Evolutionary conservation across 2,888 invertebrate genomes (phyloP), one percentile per base, ranked within the genome.

Genomic region (Anaspis maculata): DNA sequence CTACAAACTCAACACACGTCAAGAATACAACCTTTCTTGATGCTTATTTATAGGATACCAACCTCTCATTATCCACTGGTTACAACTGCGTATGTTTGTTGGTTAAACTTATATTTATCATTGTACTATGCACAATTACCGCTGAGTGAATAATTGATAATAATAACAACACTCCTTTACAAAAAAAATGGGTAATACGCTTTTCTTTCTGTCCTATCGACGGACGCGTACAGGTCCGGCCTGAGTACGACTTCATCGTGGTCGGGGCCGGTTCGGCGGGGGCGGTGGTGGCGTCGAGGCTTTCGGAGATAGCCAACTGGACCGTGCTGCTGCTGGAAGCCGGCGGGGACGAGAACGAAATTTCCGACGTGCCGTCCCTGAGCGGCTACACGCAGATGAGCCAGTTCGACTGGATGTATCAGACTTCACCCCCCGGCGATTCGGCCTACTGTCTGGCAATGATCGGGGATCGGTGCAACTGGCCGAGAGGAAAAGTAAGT

Each of bases 371-470:
- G 33, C 91, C 90, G 2, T 79, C 87, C 0, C 64, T 91, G 39
- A 84, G 86, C 13, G 86, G 83, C 9, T 91, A 88, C 62, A 75
- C 81, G 13, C 90, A 91, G 59, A 74, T 88, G 38, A 82, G 87
- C 13, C 83, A 88, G 16, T 73, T 90, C 61, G 91, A 92, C 67
- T 92, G 92, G 92, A 83, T 90, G 67, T 92, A 83, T 64, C 84
- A 88, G 64, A 91, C 90, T 2, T 80, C 85, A 3, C 84, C 87
- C 0, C 80, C 82, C 1, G 69, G 73, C 19, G 77, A 80, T 45
- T 78, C 82, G 27, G 76, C 80, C n/a, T 88, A 87, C 62, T 90
- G 90, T 54, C 74, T 85, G 41, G 89, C 85, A 4, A 88, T 90
- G 88, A 77, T 80, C 44, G 86, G 84, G 1, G 86, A 86, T 60